phyloP scores from a whole-genome alignment of 2,113 vertebrate species.

The Vulpes vulpes region DNA sequence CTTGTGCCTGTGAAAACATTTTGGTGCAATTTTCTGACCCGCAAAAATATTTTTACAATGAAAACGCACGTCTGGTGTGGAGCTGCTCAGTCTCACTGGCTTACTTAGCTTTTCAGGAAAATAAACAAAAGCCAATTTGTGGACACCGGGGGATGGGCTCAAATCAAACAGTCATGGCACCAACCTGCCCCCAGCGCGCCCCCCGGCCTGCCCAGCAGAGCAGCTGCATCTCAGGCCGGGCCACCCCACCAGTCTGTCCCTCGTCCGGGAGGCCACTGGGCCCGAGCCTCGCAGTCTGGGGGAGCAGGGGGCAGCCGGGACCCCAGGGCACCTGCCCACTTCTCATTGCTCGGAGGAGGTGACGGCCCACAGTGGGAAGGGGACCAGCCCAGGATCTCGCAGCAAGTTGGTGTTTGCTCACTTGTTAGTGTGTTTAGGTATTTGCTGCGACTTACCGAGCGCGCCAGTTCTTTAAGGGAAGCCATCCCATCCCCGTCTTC shows the following conservation, averaged over 20 bases:
- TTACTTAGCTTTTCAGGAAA: slow-evolving; percentile 54
- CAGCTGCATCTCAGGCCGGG: neutral
- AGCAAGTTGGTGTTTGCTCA: neutral
- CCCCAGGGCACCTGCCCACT: accelerated
- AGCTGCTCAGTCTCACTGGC: slow-evolving; percentile 23
- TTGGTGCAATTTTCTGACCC: slow-evolving; percentile 70
- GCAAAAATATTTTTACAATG: slow-evolving; percentile 75
- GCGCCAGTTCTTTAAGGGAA: neutral
- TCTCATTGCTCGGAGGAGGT: neutral
- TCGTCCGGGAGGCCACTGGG: neutral
- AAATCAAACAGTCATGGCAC: neutral
- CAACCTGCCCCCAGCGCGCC: accelerated
- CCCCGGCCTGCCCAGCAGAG: neutral
- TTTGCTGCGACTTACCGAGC: accelerated
- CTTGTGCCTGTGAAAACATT: slow-evolving; percentile 68
- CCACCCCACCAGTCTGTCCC: neutral
- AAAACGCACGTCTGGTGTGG: slow-evolving; percentile 36
- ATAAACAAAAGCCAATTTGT: slow-evolving; percentile 67
- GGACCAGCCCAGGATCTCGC: neutral
- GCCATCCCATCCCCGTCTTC: too few species aligned
- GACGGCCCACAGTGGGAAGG: neutral
- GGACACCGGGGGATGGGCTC: slow-evolving; percentile 8
- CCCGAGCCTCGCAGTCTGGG: accelerated
- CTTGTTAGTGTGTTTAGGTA: neutral
- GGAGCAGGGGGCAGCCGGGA: neutral